Base-by-base conservation (phyloP, 2,797 vertebrate genomes). In the Kryptolebias ocellatus region DNA sequence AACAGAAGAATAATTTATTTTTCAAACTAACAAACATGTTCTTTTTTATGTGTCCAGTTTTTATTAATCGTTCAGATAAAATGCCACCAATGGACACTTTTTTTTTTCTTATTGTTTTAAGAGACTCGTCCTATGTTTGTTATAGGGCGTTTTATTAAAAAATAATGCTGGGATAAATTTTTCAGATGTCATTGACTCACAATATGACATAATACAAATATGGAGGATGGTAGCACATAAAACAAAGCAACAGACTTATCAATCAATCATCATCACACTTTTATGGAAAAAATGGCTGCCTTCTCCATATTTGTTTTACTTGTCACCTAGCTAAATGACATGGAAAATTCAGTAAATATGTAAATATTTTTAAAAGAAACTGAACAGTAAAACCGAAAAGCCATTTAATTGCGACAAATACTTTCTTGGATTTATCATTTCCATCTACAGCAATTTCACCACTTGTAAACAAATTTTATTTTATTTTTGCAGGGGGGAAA, bases 11-110 rank as follows among this genome's bases (percentile, higher is more conserved):
- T 15, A 14, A 10, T 27, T 10, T 7, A 5, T 54, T 61, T 67
- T 75, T 58, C 29, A 18, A 4, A 64, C n/a, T 1, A 60, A 55
- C 54, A 57, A 27, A 46, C 20, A 5, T 28, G 16, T 28, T 71
- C 10, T 0, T 0, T 11, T 45, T n/a, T 28, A 16, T 68, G 6
- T 42, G 29, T 70, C 74, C 50, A 60, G 5, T 65, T 58, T 60
- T 69, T 45, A 53, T 66, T 44, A 56, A 17, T 45, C 9, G 34
- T 42, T 12, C 2, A 20, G 7, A 46, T 16, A 16, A 31, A 16
- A 20, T 24, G 5, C 10, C 9, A 24, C 6, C 17, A 11, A 12
- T 12, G 3, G 39, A 42, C 2, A 42, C 5, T 34, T 34, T 42
- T 42, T 42, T 3, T 42, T 12, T 12, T 12, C 11, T 42, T 24